Conservation (phyloP, 2,113 vertebrate species). For the Aspidoscelis tigris region DNA sequence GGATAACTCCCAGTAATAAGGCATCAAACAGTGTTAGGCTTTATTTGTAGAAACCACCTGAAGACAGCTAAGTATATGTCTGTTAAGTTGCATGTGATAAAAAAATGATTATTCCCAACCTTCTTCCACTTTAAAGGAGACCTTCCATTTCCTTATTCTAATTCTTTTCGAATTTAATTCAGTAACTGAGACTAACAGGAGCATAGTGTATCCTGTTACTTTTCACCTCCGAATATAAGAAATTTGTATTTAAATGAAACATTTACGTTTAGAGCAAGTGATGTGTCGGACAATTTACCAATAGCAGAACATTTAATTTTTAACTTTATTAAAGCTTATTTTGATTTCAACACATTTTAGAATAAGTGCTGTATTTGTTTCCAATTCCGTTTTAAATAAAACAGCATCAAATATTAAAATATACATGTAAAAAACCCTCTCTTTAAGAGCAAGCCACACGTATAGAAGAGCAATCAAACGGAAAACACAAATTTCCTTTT, state of each 20-base stretch:
- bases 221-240: constrained; percentile 31
- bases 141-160: constrained; percentile 23
- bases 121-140: constrained; percentile 15
- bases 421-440: constrained; percentile 55
- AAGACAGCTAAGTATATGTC: constrained; percentile 16
- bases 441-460: constrained; percentile 47
- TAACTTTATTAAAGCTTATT: constrained; percentile 60
- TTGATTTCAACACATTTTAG: constrained; percentile 60
- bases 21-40: constrained; percentile 52
- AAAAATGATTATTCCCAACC: constrained; percentile 29
- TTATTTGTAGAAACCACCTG: constrained; percentile 22
- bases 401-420: constrained; percentile 64
- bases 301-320: constrained; percentile 53
- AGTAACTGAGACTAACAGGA: constrained; percentile 21
- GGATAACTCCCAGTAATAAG: constrained; percentile 51
- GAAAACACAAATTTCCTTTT: constrained; percentile 47
- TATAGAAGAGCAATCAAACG: constrained; percentile 54
- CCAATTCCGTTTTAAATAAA: constrained; percentile 62
- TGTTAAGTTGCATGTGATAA: constrained; percentile 18
- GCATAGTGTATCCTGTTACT: constrained; percentile 18
- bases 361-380: constrained; percentile 65
- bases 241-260: constrained; percentile 38
- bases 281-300: constrained; percentile 42
- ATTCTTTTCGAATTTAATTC: constrained; percentile 33
- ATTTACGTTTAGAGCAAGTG: constrained; percentile 54